Base-by-base conservation (phyloP, 1,140 invertebrate species). In the Micrasema longulum region DNA sequence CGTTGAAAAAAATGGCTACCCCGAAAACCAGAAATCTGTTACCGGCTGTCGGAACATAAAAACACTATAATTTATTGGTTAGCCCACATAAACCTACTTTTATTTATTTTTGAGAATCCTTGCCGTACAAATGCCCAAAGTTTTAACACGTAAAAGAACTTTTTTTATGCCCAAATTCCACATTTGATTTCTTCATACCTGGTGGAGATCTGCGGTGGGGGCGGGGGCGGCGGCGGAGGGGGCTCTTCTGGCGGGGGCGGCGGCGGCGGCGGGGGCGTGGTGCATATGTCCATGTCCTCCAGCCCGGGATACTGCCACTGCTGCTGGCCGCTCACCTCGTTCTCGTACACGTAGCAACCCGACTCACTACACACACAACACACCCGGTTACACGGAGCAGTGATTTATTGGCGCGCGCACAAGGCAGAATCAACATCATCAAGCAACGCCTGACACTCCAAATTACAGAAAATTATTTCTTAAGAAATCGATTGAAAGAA, bases 271-370 rank as follows among this genome's bases (percentile, higher is more conserved):
- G 82, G 83, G 14, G 83, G 83, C 14, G 84, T 85, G 41, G 81
- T 84, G 53, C 80, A 80, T 26, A 85, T 85, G 36, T 85, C 84
- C 84, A 85, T 85, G 63, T 85, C 84, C 14, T 68, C 69, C 74
- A 80, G 77, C 73, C 78, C 63, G 18, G 84, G 84, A 74, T 82
- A 83, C 71, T 84, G 82, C 79, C 79, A 83, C 79, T 84, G 84
- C 75, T 78, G 76, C 63, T 81, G 76, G 5, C 84, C 84, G 77
- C 83, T 83, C 47, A 73, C 68, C 75, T 80, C 80, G 53, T 83
- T 79, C 76, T 77, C 77, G 79, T 84, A 85, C 70, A 79, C 80
- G 82, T 85, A 85, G 64, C 83, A 82, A 11, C 82, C 83, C 73
- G 80, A 80, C 23, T 79, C 81, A 80, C 84, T 85, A 80, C 53